Percentiles rank a stretch among this genome's conserved stretches.
These are phyloP conservation scores for Varecia variegata DNA, from an alignment of 2,797 vertebrate genomes.

Conservation along the genomic window DNA sequence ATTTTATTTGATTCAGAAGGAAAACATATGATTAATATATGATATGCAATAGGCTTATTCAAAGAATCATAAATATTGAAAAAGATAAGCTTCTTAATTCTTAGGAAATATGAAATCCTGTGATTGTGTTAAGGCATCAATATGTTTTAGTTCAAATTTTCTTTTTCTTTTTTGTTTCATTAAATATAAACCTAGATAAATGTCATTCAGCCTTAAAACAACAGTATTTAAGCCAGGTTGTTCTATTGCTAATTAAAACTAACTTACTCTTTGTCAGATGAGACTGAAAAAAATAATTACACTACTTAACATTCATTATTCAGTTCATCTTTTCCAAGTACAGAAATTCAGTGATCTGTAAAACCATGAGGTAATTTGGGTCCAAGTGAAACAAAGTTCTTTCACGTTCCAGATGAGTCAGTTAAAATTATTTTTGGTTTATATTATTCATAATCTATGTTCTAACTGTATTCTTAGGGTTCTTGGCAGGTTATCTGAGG, in stretches of 20 bases:
- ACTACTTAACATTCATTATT: constrained; percentile 5
- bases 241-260: constrained; percentile 52
- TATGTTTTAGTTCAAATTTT: constrained; percentile 21
- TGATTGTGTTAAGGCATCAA: neutral
- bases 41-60: neutral
- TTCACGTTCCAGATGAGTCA: constrained; percentile 45
- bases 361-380: constrained; percentile 56
- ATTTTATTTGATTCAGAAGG: constrained; percentile 29
- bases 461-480: neutral
- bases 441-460: constrained; percentile 36
- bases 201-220: constrained; percentile 42
- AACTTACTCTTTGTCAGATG: constrained; percentile 41
- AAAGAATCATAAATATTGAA: constrained; percentile 33
- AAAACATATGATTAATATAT: neutral
- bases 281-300: constrained; percentile 45
- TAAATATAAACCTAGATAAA: constrained; percentile 43
- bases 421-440: constrained; percentile 53
- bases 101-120: neutral
- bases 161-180: constrained; percentile 38
- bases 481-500: neutral
- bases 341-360: constrained; percentile 52
- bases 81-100: neutral
- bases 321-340: constrained; percentile 36
- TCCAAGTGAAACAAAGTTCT: constrained; percentile 11
- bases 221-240: constrained; percentile 6